Conservation (phyloP, 2,888 invertebrate species). For the Meganola albula region DNA sequence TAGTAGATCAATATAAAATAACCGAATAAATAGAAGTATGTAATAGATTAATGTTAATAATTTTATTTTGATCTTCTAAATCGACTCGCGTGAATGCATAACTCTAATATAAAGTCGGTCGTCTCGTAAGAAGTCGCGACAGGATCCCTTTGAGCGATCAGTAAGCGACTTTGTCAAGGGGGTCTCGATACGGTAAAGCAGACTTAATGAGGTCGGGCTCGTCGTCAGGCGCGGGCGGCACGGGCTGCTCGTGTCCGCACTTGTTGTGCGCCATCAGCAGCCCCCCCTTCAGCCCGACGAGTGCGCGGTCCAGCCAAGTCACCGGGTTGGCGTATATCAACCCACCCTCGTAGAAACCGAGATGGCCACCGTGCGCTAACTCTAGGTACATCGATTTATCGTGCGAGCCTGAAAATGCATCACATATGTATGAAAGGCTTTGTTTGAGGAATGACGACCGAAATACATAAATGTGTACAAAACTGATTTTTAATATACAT, state of each 20-base stretch:
- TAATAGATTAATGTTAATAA: no score
- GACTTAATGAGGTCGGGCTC: slow-evolving; percentile 65
- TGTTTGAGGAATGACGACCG: no score
- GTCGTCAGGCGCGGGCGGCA: slow-evolving; percentile 34
- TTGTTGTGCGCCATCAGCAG: slow-evolving; percentile 80
- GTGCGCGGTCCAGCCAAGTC: slow-evolving; percentile 93
- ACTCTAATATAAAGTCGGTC: no score
- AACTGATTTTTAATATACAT: no score
- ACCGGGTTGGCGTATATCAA: slow-evolving; percentile 91
- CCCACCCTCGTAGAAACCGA: slow-evolving; percentile 96
- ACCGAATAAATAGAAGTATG: no score
- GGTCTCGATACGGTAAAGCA: slow-evolving; percentile 62
- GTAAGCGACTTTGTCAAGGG: slow-evolving; percentile 59
- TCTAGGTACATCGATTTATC: slow-evolving; percentile 86
- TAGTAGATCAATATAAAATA: no score
- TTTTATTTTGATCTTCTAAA: no score
- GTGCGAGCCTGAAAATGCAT: slow-evolving; percentile 79
- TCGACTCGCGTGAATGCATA: no score
- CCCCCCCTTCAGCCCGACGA: slow-evolving; percentile 89
- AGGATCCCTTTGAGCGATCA: no score
- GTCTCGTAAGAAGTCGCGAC: no score
- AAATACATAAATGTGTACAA: no score
- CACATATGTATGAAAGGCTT: no score
- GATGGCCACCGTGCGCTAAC: slow-evolving; percentile 94
- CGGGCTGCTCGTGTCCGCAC: slow-evolving; percentile 44